These are phyloP conservation scores for Lycia hirtaria DNA, from an alignment of 2,888 invertebrate genomes.

Conservation along the genomic window DNA sequence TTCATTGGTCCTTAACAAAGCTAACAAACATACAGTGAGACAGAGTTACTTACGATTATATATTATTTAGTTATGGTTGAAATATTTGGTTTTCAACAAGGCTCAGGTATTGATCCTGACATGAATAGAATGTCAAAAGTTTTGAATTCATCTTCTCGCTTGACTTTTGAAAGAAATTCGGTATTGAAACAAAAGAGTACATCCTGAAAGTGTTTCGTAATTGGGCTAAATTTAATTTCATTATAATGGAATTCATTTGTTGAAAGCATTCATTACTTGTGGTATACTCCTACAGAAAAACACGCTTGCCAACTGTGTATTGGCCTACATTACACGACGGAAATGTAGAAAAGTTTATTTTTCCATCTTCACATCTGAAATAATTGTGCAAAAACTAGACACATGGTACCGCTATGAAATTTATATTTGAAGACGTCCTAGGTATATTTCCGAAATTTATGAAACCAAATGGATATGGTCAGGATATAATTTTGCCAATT, in stretches of 20 bases:
- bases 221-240: constrained; percentile 17
- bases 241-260: constrained; percentile 20
- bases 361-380: constrained; percentile 5
- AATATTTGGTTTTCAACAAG: too few relatives aligned
- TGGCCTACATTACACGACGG: constrained; percentile 16
- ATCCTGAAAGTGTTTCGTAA: constrained; percentile 4
- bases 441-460: background rate
- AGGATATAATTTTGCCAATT: too few relatives aligned
- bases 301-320: constrained; percentile 21
- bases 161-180: background rate
- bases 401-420: background rate
- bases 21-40: too few relatives aligned
- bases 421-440: background rate
- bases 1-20: too few relatives aligned
- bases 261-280: constrained; percentile 20
- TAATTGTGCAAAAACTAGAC: background rate
- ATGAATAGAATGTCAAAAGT: background rate
- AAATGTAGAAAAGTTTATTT: constrained; percentile 16
- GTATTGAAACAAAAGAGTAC: background rate
- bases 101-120: too few relatives aligned
- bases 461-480: too few relatives aligned
- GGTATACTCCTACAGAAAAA: constrained; percentile 16
- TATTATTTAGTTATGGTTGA: too few relatives aligned
- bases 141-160: background rate
- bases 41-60: too few relatives aligned